Evolutionary conservation across 2,797 vertebrate species (phyloP).

Genomic region (Sphaeramia orbicularis): DNA sequence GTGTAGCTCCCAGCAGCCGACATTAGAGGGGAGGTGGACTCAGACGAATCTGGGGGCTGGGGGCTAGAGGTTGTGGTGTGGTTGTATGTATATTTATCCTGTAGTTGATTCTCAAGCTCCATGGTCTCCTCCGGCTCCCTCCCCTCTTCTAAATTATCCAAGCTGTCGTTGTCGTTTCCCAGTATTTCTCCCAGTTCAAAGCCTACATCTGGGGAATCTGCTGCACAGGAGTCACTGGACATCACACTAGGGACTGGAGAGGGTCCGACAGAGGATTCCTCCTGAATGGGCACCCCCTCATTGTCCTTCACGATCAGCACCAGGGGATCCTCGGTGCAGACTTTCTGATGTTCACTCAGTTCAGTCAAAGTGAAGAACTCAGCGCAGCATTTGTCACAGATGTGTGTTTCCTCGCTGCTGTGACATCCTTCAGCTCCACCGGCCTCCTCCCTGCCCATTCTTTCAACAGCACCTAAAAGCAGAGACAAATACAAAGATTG

Average conservation of each 20-base stretch:
- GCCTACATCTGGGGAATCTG: conserved; percentile 86
- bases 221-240: conserved; percentile 87
- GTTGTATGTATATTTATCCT: conserved; percentile 70
- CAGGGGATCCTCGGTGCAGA: conserved; percentile 89
- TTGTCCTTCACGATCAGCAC: conserved; percentile 91
- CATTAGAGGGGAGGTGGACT: conserved; percentile 79
- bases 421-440: conserved; percentile 83
- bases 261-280: conserved; percentile 85
- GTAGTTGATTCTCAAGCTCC: conserved; percentile 85
- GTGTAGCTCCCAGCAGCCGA: conserved; percentile 81
- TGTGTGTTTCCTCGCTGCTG: conserved; percentile 88
- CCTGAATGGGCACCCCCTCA: conserved; percentile 76
- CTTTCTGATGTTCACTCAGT: conserved; percentile 90
- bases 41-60: conserved; percentile 70
- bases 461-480: conserved; percentile 83
- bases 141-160: conserved; percentile 75
- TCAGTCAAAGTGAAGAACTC: conserved; percentile 95
- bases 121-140: conserved; percentile 86
- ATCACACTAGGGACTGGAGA: conserved; percentile 86
- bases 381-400: conserved; percentile 93
- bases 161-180: conserved; percentile 79
- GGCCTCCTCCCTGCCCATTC: conserved; percentile 80
- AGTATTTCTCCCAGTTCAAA: conserved; percentile 74
- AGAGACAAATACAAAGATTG: conserved; percentile 68
- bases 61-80: conserved; percentile 59